A percentile compares a stretch with the other conserved stretches of the same genome.
Evolutionary conservation across 2,888 invertebrate genomes (phyloP).

Genomic region (Cataglyphis livida): DNA sequence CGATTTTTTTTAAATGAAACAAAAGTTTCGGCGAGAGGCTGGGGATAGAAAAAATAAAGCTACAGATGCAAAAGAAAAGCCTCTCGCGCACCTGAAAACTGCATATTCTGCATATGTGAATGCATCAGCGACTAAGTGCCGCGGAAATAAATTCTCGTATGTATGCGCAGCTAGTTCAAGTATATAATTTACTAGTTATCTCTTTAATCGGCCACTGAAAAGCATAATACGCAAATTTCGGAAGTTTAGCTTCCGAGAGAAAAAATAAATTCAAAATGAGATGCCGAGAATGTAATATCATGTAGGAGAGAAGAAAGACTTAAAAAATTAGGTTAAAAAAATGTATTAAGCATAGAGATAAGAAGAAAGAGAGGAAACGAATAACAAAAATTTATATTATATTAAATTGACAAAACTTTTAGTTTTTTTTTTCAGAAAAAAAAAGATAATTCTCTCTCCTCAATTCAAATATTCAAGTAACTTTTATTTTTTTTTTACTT

Average conservation of each 20-base stretch:
- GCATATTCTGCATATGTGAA: background rate
- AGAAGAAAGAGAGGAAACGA: background rate
- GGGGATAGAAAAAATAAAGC: slow-evolving; percentile 24
- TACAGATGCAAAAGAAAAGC: slow-evolving; percentile 14
- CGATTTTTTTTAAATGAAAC: slow-evolving; percentile 61
- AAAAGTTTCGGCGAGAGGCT: slow-evolving; percentile 44
- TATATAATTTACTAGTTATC: background rate
- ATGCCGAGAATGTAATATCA: background rate
- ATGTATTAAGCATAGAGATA: background rate
- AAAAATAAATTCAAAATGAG: background rate
- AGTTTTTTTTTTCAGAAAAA: background rate
- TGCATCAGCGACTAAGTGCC: background rate
- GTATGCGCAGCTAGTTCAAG: background rate
- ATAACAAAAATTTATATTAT: background rate
- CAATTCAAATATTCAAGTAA: background rate
- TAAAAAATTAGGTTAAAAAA: background rate
- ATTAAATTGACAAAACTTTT: background rate
- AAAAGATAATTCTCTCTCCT: background rate
- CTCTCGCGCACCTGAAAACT: slow-evolving; percentile 29
- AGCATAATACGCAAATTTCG: background rate
- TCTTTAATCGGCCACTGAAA: background rate
- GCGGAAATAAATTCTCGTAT: background rate
- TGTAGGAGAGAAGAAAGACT: background rate
- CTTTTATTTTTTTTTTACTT: background rate
- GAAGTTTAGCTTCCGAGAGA: background rate